Base-by-base conservation (phyloP, 2,888 invertebrate genomes). In the Mimas tiliae region DNA sequence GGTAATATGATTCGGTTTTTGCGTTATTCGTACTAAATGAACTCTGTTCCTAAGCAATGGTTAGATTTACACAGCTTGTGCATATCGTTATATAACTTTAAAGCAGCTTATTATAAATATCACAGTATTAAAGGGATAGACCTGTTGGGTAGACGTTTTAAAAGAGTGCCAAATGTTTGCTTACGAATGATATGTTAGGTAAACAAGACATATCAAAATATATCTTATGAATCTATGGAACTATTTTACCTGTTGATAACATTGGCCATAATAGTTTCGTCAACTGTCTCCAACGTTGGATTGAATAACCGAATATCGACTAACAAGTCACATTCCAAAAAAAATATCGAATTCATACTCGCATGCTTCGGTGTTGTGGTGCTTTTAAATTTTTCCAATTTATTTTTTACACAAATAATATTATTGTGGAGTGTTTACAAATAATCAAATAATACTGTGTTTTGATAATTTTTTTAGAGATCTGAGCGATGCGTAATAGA, bases 251-350 rank as follows among this genome's bases (percentile, higher is more conserved):
- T 38, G 11, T 48, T 14, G 11, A 51, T 51, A 51, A 58, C 19
- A 58, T 58, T 58, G 42, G 58, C 12, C 58, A 19, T 34, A 16
- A 16, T 4, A 27, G 52, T 42, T 58, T 38, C 38, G 11, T 38
- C 19, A 19, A 19, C 6, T 50, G n/a, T 50, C 12, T 3, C 38
- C 42, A 58, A 14, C 42, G 16, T 42, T 58, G 58, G 58, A 58
- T 16, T 42, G 42, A 16, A 55, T 34, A 16, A 4, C 8, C n/a
- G 2, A 38, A 42, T 38, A 21, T 58, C 58, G 42, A 42, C 19
- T 9, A 19, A 48, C 34, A 19, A 74, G 72, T 75, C 68, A 85
- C 86, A 86, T 86, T 86, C 85, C 86, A 82, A 73, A 67, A 64
- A 67, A 74, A 76, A 45, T 68, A 64, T 62, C 81, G 79, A 81